Evolutionary conservation across 2,888 invertebrate species (phyloP), one percentile per base, ranked within the genome.

Genomic region (Agonopterix alstromeriana): DNA sequence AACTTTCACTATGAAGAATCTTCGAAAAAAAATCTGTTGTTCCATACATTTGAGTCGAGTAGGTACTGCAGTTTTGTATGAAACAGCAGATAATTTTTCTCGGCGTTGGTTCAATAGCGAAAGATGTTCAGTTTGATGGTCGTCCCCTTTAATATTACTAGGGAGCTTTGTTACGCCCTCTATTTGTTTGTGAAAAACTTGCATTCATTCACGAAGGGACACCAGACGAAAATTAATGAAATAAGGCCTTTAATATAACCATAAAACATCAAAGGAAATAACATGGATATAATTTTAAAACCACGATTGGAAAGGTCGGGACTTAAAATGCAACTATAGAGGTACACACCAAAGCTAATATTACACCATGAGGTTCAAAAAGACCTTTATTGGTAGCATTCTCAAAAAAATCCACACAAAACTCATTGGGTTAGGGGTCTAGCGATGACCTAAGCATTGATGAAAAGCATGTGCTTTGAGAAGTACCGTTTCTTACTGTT

Each of bases 371-470:
- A 55, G 40, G 45, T 48, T 51, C 49, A 47, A 48, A 17, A 45
- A 45, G 38, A 44, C 48, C 49, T 36, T 47, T 47, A 53, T 53
- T 51, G 52, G 48, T 55, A 58, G 52, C 57, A 56, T 52, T 55
- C 49, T 54, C 35, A 42, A 52, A 52, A 17, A 55, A 54, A 49
- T 47, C 38, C 58, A 62, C 56, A 58, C 63, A 60, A 56, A 62
- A 65, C 51, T 56, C 50, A 45, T 10, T 56, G 38, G 53, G 61
- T 67, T 62, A 65, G 57, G 54, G 50, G 38, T 50, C 65, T 72
- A 70, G 67, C 65, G 49, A 53, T 57, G 48, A 52, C 59, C 52
- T 56, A 66, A 66, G 62, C 64, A 46, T 46, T 48, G 59, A 58
- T 57, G 59, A 54, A 48, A 47, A 43, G 12, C 14, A n/a, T 43